A percentile compares a stretch with the other conserved stretches of the same genome.
These are phyloP conservation scores for Zaprionus nigranus DNA, from an alignment of 1,140 invertebrate species.

Conservation along the genomic window DNA sequence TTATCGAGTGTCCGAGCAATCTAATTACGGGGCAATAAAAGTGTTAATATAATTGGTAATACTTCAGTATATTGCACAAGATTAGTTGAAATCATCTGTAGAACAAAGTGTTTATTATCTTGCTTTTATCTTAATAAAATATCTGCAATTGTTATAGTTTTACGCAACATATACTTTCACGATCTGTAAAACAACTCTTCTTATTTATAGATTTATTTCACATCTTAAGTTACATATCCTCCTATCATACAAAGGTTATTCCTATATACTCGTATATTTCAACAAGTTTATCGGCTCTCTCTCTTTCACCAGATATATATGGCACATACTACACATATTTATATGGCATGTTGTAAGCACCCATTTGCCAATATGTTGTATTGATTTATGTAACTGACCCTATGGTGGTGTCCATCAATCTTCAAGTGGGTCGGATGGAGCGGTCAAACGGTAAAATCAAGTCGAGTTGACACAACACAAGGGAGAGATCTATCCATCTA, in stretches of 20 bases:
- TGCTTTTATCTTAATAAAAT: too few species aligned
- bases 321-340: background rate
- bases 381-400: slow-evolving; percentile 10
- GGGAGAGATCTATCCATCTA: background rate
- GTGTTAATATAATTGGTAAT: background rate
- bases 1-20: background rate
- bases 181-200: too few species aligned
- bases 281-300: background rate
- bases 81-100: background rate
- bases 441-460: slow-evolving; percentile 7
- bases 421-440: background rate
- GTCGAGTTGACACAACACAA: background rate
- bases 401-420: background rate
- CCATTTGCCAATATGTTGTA: background rate
- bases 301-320: background rate
- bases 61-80: background rate
- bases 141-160: too few species aligned
- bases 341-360: background rate
- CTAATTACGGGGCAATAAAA: slow-evolving; percentile 9
- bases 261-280: too few species aligned
- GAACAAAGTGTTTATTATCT: too few species aligned
- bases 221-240: too few species aligned
- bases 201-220: too few species aligned
- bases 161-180: too few species aligned
- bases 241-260: too few species aligned